These are phyloP conservation scores for Salminus brasiliensis DNA, from an alignment of 2,113 vertebrate species.

Conservation along the genomic window DNA sequence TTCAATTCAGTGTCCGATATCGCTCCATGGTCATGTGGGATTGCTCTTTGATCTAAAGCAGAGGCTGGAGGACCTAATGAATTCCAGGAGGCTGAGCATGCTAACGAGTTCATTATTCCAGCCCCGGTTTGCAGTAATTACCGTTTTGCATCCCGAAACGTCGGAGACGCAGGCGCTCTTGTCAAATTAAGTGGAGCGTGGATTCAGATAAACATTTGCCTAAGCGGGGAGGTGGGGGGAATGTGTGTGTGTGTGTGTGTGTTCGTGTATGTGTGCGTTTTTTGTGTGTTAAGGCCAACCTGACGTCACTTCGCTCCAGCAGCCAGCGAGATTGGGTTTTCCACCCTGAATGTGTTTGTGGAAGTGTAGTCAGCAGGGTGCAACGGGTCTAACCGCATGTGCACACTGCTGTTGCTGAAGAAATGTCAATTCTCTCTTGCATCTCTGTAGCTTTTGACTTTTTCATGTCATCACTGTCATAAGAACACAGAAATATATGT, in stretches of 20 bases:
- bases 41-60: slow-evolving; percentile 9
- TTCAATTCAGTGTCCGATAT: neutral
- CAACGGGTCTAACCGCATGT: neutral
- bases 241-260: neutral
- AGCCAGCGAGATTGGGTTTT: neutral
- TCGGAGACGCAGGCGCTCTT: slow-evolving; percentile 62
- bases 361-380: neutral
- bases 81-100: slow-evolving; percentile 73
- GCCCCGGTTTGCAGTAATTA: slow-evolving; percentile 69
- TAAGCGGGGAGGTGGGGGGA: neutral
- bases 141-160: slow-evolving; percentile 71
- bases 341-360: neutral
- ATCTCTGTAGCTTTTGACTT: too few species aligned
- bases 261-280: neutral
- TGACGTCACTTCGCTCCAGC: neutral
- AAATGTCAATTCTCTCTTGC: neutral
- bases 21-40: neutral
- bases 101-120: slow-evolving; percentile 74
- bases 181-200: slow-evolving; percentile 67
- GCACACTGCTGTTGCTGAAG: neutral
- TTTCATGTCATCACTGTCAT: neutral
- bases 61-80: slow-evolving; percentile 56
- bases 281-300: too few species aligned
- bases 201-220: slow-evolving; percentile 71
- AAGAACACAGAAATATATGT: too few species aligned